A percentile compares a stretch with the other conserved stretches of the same genome.
These are phyloP conservation scores for Latrodectus hesperus DNA, from an alignment of 2,888 invertebrate species.

Conservation along the genomic window DNA sequence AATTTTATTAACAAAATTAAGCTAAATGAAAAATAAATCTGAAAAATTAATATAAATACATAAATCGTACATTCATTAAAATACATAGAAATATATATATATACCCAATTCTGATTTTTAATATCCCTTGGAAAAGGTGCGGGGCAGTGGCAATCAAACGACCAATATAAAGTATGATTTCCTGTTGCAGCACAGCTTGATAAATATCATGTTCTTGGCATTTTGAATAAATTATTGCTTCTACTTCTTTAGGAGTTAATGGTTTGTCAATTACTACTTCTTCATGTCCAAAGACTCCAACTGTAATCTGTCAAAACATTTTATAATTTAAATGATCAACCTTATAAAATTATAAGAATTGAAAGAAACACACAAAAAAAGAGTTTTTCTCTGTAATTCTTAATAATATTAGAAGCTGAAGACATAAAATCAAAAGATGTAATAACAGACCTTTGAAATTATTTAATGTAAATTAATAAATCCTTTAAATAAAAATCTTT, in stretches of 20 bases:
- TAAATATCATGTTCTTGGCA: constrained; percentile 83
- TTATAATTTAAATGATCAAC: too few species aligned
- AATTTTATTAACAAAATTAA: too few species aligned
- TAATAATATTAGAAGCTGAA: too few species aligned
- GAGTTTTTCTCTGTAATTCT: too few species aligned
- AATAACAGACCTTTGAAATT: too few species aligned
- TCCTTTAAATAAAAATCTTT: too few species aligned
- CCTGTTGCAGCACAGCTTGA: constrained; percentile 93
- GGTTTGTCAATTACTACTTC: constrained; percentile 99
- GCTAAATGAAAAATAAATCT: neutral
- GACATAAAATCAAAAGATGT: too few species aligned
- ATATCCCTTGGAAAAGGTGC: constrained; percentile 94
- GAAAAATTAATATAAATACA: neutral
- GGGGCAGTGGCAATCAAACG: constrained; percentile 93
- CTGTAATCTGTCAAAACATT: constrained; percentile 81
- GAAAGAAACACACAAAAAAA: too few species aligned
- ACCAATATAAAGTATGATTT: constrained; percentile 94
- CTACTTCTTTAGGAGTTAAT: constrained; percentile 95
- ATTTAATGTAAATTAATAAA: too few species aligned
- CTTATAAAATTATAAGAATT: too few species aligned
- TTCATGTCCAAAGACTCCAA: constrained; percentile 94
- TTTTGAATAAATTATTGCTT: constrained; percentile 76
- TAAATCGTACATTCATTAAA: neutral
- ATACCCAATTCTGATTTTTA: constrained; percentile 85
- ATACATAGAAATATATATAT: constrained; percentile 32